A percentile compares a stretch with the other conserved stretches of the same genome.
Evolutionary conservation across 2,797 vertebrate species (phyloP).

Genomic region (Platyrinchus mystaceus): DNA sequence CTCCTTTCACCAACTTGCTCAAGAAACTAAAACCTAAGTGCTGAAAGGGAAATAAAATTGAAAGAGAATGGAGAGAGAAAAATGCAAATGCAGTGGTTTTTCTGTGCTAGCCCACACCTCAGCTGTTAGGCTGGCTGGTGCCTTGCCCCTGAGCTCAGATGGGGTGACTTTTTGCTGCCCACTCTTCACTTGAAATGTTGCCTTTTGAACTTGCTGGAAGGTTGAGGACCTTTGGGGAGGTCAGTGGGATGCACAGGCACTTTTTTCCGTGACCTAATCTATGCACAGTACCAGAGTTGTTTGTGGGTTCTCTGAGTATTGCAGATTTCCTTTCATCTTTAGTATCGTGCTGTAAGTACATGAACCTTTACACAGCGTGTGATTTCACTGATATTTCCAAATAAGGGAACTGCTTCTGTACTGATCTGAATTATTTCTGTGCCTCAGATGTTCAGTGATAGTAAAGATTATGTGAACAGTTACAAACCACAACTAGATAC

Average conservation of each 20-base stretch:
- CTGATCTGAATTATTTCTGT: not conserved
- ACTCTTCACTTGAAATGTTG: not conserved
- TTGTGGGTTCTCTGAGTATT: not conserved
- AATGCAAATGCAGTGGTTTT: not conserved
- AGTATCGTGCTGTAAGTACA: not conserved
- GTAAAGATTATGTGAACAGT: not conserved
- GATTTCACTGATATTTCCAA: not conserved
- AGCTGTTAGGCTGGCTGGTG: not conserved
- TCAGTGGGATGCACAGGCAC: not conserved
- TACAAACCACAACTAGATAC: not conserved
- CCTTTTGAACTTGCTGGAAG: not conserved
- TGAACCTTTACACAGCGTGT: not conserved
- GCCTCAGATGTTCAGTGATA: not conserved
- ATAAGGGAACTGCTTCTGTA: not conserved
- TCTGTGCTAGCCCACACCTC: not conserved
- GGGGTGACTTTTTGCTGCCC: not conserved
- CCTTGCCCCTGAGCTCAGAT: not conserved
- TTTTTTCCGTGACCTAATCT: not conserved
- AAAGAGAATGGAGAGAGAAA: not conserved
- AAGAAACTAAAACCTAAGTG: not conserved
- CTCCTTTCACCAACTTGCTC: not conserved
- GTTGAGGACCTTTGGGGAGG: not conserved
- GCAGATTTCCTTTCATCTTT: not conserved
- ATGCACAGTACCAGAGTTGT: not conserved
- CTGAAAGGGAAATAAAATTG: not conserved